Evolutionary conservation across 2,113 vertebrate species (phyloP).

Genomic region (Nematolebias whitei): DNA sequence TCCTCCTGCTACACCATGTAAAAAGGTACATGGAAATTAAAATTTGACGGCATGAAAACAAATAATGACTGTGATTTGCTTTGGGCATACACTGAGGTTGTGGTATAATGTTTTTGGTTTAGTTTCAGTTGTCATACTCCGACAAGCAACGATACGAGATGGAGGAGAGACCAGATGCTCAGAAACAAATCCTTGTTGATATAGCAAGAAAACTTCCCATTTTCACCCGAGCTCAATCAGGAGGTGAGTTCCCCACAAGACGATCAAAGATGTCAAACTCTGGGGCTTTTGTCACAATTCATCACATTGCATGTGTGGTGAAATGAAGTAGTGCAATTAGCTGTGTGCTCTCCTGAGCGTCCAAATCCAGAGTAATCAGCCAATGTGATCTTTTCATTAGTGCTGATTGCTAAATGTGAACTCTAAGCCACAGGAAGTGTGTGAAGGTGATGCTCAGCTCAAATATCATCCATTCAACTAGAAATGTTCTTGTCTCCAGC

Average conservation of each 20-base stretch:
- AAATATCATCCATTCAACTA: conserved; percentile 57
- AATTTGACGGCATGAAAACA: too few relatives aligned
- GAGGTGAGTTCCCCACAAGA: conserved; percentile 78
- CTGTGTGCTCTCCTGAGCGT: conserved; percentile 19
- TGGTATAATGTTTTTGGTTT: conserved; percentile 4
- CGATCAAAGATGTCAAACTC: not conserved
- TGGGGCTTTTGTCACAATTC: not conserved
- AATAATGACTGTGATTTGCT: not conserved
- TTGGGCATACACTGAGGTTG: not conserved
- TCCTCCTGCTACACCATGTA: conserved; percentile 87
- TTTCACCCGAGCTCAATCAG: conserved; percentile 88
- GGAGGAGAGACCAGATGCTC: conserved; percentile 91
- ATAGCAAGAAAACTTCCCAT: conserved; percentile 91
- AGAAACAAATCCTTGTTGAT: conserved; percentile 92
- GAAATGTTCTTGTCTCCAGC: conserved; percentile 80
- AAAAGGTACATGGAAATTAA: conserved; percentile 85
- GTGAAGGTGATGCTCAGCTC: conserved; percentile 59
- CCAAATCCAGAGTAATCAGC: conserved; percentile 43
- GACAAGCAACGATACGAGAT: conserved; percentile 94
- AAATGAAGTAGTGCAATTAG: conserved; percentile 41
- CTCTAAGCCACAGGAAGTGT: conserved; percentile 55
- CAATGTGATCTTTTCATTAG: conserved; percentile 62
- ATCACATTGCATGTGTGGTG: conserved; percentile 17
- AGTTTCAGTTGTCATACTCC: conserved; percentile 93
- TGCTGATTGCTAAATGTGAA: conserved; percentile 54